These are phyloP conservation scores for Arion vulgaris DNA, from an alignment of 1,140 invertebrate genomes.

Conservation along the genomic window DNA sequence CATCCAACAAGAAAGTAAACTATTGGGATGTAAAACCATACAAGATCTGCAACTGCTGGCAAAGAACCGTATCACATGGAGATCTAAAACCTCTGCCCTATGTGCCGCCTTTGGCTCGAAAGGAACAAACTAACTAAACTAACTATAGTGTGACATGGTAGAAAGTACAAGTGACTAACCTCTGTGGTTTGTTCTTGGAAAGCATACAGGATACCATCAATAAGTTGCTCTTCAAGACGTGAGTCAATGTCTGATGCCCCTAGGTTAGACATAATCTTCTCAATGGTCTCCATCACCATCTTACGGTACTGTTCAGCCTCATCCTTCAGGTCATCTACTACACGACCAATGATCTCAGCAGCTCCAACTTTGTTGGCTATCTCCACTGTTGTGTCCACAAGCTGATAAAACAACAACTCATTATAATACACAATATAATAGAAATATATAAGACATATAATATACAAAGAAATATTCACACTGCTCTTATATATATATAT, in stretches of 20 bases:
- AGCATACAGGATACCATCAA: constrained; percentile 99
- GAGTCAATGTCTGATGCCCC: constrained; percentile 99
- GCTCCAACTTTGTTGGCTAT: constrained; percentile 98
- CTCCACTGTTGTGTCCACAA: constrained; percentile 99
- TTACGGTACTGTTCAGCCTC: constrained; percentile 99
- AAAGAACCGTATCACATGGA: no score
- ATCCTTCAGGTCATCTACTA: constrained; percentile 99
- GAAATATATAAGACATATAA: no score
- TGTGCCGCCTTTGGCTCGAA: no score
- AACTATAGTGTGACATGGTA: no score
- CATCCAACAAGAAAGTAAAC: no score
- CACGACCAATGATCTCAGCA: constrained; percentile 97
- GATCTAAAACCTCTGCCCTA: no score
- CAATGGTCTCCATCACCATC: constrained; percentile 99
- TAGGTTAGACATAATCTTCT: constrained; percentile 97
- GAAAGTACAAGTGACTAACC: constrained; percentile 76
- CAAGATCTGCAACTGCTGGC: no score
- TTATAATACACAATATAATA: no score
- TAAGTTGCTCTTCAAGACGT: constrained; percentile 96
- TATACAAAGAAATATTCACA: no score
- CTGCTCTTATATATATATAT: no score
- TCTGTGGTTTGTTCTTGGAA: constrained; percentile 99
- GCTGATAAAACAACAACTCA: constrained; percentile 68
- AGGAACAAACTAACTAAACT: no score
- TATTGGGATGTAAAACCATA: no score